Conservation (phyloP, 2,888 invertebrate genomes). For the Osmoderma eremita region DNA sequence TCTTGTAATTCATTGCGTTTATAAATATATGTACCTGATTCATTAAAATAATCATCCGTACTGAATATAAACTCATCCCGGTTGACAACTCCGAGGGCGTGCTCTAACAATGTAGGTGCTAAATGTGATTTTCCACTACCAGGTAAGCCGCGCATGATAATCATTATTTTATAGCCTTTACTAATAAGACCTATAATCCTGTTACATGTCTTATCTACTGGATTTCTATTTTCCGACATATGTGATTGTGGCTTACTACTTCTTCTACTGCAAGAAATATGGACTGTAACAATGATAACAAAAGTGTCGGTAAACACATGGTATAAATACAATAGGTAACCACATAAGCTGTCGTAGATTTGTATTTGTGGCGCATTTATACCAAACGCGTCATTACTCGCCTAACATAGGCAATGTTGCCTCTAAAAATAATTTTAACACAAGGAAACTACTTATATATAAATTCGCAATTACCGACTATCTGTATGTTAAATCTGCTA, state of each 20-base stretch:
- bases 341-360: too few relatives aligned
- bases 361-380: too few relatives aligned
- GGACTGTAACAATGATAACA: too few relatives aligned
- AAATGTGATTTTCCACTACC: slow-evolving; percentile 86
- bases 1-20: slow-evolving; percentile 63
- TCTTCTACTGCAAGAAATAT: not conserved
- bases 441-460: too few relatives aligned
- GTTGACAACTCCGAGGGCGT: slow-evolving; percentile 55
- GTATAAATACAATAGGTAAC: too few relatives aligned
- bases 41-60: slow-evolving; percentile 72
- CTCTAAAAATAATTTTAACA: too few relatives aligned
- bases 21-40: slow-evolving; percentile 69
- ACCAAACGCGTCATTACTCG: too few relatives aligned
- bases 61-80: slow-evolving; percentile 69
- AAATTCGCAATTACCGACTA: too few relatives aligned
- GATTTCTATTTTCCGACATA: not conserved
- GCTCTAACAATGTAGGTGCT: slow-evolving; percentile 68
- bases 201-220: not conserved
- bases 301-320: too few relatives aligned
- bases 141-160: slow-evolving; percentile 83
- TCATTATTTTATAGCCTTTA: slow-evolving; percentile 71
- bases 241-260: too few relatives aligned
- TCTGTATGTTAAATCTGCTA: too few relatives aligned
- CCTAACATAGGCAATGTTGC: too few relatives aligned
- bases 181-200: slow-evolving; percentile 58